These are phyloP conservation scores for Hanleya hanleyi DNA, from an alignment of 2,888 invertebrate genomes.

Conservation along the genomic window DNA sequence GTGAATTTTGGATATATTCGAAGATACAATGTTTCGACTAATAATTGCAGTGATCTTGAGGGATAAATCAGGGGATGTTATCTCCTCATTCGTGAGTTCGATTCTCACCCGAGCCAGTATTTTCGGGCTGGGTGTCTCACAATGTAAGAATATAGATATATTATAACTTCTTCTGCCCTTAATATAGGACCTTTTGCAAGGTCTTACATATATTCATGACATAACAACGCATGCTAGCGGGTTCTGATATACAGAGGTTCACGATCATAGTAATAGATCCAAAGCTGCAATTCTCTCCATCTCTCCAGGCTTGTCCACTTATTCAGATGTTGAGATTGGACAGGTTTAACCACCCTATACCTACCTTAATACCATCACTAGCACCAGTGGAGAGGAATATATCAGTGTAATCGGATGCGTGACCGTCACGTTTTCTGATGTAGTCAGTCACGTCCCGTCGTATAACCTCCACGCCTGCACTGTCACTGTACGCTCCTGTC, in stretches of 20 bases:
- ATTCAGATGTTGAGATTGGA: background rate
- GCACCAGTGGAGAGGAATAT: conserved; percentile 92
- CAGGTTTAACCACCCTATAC: conserved; percentile 16
- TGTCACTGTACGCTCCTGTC: conserved; percentile 78
- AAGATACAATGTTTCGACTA: too few species aligned
- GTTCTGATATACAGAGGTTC: background rate
- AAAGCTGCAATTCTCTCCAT: background rate
- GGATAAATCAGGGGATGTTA: too few species aligned
- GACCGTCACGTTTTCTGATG: conserved; percentile 85
- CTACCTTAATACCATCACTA: conserved; percentile 92
- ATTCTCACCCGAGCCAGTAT: too few species aligned
- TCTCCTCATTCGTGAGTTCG: too few species aligned
- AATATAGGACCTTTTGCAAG: too few species aligned
- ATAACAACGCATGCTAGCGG: background rate
- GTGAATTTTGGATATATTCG: too few species aligned
- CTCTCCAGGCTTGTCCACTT: background rate
- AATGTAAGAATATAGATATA: too few species aligned
- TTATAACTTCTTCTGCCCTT: too few species aligned
- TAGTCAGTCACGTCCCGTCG: conserved; percentile 90
- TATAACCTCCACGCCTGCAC: conserved; percentile 91
- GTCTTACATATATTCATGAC: too few species aligned
- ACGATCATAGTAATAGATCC: background rate
- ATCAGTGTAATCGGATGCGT: conserved; percentile 83
- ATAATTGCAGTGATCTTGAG: too few species aligned
- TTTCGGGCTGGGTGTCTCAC: too few species aligned